These are phyloP conservation scores for Sakesphorus luctuosus DNA, from an alignment of 2,113 vertebrate genomes.

Conservation along the genomic window DNA sequence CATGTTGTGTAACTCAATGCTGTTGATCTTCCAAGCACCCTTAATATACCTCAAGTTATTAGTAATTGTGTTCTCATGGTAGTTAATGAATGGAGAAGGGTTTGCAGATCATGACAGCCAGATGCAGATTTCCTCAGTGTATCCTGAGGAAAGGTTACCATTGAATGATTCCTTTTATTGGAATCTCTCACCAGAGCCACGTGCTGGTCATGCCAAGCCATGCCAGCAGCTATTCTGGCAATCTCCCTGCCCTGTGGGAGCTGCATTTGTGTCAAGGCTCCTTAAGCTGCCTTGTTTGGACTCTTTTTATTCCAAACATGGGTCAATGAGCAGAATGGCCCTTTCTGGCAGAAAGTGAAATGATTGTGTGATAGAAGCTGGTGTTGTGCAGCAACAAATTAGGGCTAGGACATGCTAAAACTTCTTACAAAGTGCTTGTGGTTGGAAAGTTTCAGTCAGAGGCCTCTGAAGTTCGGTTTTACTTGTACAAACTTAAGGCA, in stretches of 20 bases:
- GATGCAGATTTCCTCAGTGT: not conserved
- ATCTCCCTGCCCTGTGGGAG: not conserved
- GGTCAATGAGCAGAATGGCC: not conserved
- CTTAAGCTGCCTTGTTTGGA: not conserved
- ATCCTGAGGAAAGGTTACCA: not conserved
- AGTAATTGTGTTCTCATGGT: not conserved
- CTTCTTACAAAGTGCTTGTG: not conserved
- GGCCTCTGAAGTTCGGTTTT: not conserved
- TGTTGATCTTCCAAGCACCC: not conserved
- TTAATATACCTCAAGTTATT: not conserved
- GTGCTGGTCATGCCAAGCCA: slow-evolving; percentile 26
- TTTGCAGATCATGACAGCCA: not conserved
- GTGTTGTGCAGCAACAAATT: not conserved
- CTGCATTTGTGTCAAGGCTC: not conserved
- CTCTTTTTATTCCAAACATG: not conserved
- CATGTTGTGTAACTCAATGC: not conserved
- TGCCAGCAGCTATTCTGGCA: not conserved
- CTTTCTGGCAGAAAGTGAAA: not conserved
- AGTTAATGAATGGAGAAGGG: not conserved
- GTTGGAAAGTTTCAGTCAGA: not conserved
- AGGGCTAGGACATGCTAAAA: not conserved
- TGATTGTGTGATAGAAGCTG: not conserved
- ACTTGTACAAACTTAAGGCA: not conserved
- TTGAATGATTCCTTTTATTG: not conserved
- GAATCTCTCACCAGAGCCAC: not conserved